These are phyloP conservation scores for Panurus biarmicus DNA, from an alignment of 2,113 vertebrate genomes.

Conservation along the genomic window DNA sequence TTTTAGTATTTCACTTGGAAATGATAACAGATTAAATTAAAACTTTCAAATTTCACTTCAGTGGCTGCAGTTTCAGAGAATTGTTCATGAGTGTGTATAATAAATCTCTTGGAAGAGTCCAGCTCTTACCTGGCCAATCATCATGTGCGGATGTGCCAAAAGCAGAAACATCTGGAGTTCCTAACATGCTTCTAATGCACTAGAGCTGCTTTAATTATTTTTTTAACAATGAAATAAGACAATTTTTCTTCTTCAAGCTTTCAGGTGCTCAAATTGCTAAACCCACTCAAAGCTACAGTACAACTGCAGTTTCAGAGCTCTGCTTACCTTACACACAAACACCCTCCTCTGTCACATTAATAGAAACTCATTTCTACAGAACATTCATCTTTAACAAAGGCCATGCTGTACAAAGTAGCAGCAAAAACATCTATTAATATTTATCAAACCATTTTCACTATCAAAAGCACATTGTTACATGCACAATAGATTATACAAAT, in stretches of 20 bases:
- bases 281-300: background rate
- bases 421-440: conserved; percentile 71
- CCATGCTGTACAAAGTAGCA: conserved; percentile 19
- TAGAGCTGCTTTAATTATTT: background rate
- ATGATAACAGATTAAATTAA: conserved; percentile 30
- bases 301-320: background rate
- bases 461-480: conserved; percentile 66
- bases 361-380: conserved; percentile 46
- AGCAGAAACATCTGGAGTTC: background rate
- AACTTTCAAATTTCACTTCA: background rate
- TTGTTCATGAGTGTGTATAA: background rate
- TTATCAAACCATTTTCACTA: conserved; percentile 72
- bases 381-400: conserved; percentile 55
- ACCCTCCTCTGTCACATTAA: conserved; percentile 35
- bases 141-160: background rate
- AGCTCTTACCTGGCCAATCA: background rate
- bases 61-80: background rate
- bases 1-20: background rate
- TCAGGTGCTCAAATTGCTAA: background rate
- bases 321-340: conserved; percentile 1
- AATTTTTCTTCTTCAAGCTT: background rate
- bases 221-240: background rate
- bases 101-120: background rate
- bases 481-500: conserved; percentile 70
- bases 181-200: background rate